A percentile compares a stretch with the other conserved stretches of the same genome.
Evolutionary conservation across 2,888 invertebrate genomes (phyloP).

Genomic region (Scaeva pyrastri): DNA sequence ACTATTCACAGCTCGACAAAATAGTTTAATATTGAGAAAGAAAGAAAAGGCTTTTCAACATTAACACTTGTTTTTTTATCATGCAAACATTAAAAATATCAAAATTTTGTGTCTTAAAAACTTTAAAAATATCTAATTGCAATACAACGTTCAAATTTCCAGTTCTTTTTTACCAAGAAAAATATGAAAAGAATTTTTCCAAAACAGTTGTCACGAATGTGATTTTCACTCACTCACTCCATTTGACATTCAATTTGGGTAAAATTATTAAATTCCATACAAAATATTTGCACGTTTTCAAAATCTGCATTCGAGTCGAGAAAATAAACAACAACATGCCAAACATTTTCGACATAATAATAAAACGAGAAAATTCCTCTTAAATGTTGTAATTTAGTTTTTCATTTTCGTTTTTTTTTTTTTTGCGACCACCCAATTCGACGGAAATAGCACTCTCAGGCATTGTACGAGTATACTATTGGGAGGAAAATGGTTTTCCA

Average conservation of each 20-base stretch:
- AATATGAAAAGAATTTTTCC: not conserved
- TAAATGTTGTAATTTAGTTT: not conserved
- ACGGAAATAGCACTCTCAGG: not conserved
- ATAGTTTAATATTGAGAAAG: too few species aligned
- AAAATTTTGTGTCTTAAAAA: too few species aligned
- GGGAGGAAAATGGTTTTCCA: not conserved
- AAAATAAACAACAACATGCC: not conserved
- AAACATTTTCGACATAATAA: slow-evolving; percentile 5
- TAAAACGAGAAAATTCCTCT: slow-evolving; percentile 1
- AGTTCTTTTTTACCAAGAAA: not conserved
- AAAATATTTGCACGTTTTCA: slow-evolving; percentile 24
- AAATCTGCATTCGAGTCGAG: slow-evolving; percentile 16
- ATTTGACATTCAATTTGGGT: not conserved
- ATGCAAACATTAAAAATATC: too few species aligned
- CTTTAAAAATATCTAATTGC: too few species aligned
- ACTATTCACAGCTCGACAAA: too few species aligned
- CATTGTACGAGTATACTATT: slow-evolving; percentile 10
- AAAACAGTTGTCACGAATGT: not conserved
- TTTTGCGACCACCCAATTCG: too few species aligned
- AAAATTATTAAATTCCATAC: slow-evolving; percentile 6
- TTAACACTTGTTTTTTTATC: too few species aligned
- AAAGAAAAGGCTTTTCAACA: too few species aligned
- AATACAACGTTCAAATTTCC: not conserved
- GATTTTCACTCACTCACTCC: not conserved
- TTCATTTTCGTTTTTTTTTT: not conserved